Evolutionary conservation across 1,140 invertebrate genomes (phyloP), one percentile per base, ranked within the genome.

Genomic region (Drosophila santomea): DNA sequence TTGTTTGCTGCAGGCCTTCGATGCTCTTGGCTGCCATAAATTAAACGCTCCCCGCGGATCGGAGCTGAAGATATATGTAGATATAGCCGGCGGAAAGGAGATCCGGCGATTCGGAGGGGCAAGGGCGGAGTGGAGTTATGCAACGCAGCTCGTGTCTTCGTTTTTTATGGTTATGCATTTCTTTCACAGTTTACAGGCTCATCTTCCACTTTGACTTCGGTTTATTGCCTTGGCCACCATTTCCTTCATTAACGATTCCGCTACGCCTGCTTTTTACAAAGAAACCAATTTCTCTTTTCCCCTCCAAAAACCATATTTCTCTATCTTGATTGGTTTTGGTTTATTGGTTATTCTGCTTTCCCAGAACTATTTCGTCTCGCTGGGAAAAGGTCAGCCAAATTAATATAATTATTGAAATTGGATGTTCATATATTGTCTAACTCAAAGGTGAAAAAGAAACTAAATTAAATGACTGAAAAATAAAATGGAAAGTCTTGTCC

Each of bases 191-290:
- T 85, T 78, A 78, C 84, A 89, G 85, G 84, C 84, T 89, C 84
- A 89, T 89, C 84, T 89, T 77, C 80, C 57, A 35, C 36, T 61
- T 38, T 38, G 39, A 45, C 48, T 71, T 38, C 45, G 67, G 67
- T 71, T 71, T 71, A 71, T 71, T 71, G 67, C 57, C 67, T 71
- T 71, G 64, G 45, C 67, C 67, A 58, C 41, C 80, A 89, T 89
- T 89, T 89, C 85, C 84, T 90, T 90, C 85, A 89, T 89, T 89
- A 89, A 80, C 85, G 17, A 89, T 89, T 78, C 77, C 69, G 76
- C 64, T 89, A 84, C 58, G 73, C 74, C 52, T 58, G 64, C 36
- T 80, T 83, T 79, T 83, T 58, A 78, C 55, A 35, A 51, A 35
- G 47, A 61, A 43, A 69, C 39, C 59, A 85, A 80, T 85, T 85